Base-by-base conservation (phyloP, 2,797 vertebrate genomes). In the Lycodopsis pacificus region DNA sequence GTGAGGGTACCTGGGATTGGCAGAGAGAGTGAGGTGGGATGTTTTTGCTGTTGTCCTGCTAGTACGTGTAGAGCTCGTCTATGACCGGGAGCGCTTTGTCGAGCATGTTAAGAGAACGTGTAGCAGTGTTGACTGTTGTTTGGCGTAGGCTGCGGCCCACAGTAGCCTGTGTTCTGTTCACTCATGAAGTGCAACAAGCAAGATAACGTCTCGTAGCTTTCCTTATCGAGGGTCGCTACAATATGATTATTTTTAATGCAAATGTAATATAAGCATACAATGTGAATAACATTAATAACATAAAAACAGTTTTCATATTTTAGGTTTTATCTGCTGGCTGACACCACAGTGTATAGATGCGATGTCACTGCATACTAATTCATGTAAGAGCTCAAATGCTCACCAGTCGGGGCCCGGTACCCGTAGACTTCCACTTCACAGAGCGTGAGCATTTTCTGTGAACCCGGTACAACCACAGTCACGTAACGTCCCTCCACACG, bases 381-480 rank as follows among this genome's bases (percentile, higher is more conserved):
- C 7, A 49, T 57, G n/a, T 25, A 34, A 5, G 3, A 1, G 7
- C 17, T 40, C 1, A 22, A 6, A 4, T 12, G 44, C 76, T 78
- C 70, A 87, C 86, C 80, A 0, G 81, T 88, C 44, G 82, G 80
- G 10, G 80, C 75, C 0, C 2, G 80, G 48, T 88, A 88, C 20
- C 88, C 88, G 1, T 83, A 88, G 70, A 89, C 82, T 6, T 88
- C 86, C 15, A 89, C 88, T 49, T 89, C 86, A 0, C 88, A 89
- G 40, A 89, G 25, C 3, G 77, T 80, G 0, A 89, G 75, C 3
- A 1, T 0, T 19, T 0, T 59, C 0, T 0, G 0, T 2, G 4
- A 0, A n/a, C 86, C 71, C 2, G 51, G 65, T 1, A 88, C 0
- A 32, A 10, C 1, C 77, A 89, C 19, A 27, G 64, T 77, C 36